phyloP scores from a whole-genome alignment of 2,113 vertebrate genomes.

The Passerina amoena region DNA sequence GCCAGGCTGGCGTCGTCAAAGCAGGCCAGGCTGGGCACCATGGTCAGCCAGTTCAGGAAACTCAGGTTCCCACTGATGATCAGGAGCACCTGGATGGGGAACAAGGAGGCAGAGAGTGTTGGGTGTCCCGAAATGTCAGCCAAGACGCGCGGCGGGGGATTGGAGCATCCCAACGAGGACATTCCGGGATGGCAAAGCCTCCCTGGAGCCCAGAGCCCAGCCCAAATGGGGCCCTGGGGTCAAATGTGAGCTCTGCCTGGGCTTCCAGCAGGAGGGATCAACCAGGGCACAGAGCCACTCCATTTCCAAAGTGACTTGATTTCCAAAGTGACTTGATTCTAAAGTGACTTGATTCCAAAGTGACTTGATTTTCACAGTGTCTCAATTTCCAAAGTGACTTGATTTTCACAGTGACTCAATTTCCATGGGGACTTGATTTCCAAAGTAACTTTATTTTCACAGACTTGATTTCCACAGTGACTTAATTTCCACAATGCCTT shows the following conservation, averaged over 20 bases:
- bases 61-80: slow-evolving; percentile 94
- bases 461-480: fast-evolving
- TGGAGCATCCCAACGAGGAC: not conserved
- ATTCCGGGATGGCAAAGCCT: not conserved
- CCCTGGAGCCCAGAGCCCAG: not conserved
- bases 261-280: not conserved
- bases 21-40: slow-evolving; percentile 90
- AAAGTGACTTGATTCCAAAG: too few species aligned
- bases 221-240: not conserved
- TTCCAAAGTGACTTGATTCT: not conserved
- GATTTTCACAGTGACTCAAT: fast-evolving
- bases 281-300: not conserved
- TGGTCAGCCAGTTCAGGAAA: slow-evolving; percentile 97
- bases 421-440: not conserved
- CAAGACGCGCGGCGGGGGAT: fast-evolving
- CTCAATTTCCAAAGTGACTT: fast-evolving
- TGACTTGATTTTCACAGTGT: fast-evolving
- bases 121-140: fast-evolving
- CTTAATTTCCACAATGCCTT: fast-evolving
- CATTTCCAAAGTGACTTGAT: not conserved
- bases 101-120: not conserved
- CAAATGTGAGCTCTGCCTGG: not conserved
- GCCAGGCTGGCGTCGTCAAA: slow-evolving; percentile 86
- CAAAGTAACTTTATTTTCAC: fast-evolving
- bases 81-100: slow-evolving; percentile 75